Evolutionary conservation across 2,888 invertebrate genomes (phyloP).

Genomic region (Lampropteryx suffumata): DNA sequence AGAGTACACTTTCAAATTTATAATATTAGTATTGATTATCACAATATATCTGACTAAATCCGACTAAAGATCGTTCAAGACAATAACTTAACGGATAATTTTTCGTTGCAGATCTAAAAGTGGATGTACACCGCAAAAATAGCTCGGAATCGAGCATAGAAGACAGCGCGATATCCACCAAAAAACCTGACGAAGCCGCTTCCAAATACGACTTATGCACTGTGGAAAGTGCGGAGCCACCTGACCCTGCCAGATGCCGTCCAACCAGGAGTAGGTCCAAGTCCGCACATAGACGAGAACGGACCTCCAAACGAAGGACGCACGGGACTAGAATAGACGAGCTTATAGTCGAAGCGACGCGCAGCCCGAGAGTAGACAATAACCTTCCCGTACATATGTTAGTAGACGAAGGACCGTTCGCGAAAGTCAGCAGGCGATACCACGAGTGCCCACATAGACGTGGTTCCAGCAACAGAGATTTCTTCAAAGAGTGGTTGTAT

Average conservation of each 20-base stretch:
- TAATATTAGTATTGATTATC: too few species aligned
- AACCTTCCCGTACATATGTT: slow-evolving; percentile 66
- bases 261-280: slow-evolving; percentile 60
- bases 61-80: too few species aligned
- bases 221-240: slow-evolving; percentile 51
- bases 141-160: slow-evolving; percentile 94
- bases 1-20: too few species aligned
- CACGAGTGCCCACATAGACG: slow-evolving; percentile 69
- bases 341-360: slow-evolving; percentile 61
- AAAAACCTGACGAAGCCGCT: slow-evolving; percentile 61
- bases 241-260: slow-evolving; percentile 63
- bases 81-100: too few species aligned
- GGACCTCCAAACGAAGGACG: slow-evolving; percentile 60
- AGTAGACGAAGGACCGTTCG: slow-evolving; percentile 73
- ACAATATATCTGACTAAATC: too few species aligned
- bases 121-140: slow-evolving; percentile 96
- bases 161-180: slow-evolving; percentile 79
- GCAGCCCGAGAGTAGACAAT: slow-evolving; percentile 55
- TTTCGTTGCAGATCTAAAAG: slow-evolving; percentile 89
- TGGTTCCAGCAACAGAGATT: slow-evolving; percentile 66
- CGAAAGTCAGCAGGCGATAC: slow-evolving; percentile 71
- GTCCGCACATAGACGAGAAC: slow-evolving; percentile 61
- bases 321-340: slow-evolving; percentile 67
- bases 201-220: slow-evolving; percentile 72
- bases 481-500: slow-evolving; percentile 76